Base-by-base conservation (phyloP, 2,113 vertebrate genomes). In the Tragelaphus strepsiceros region DNA sequence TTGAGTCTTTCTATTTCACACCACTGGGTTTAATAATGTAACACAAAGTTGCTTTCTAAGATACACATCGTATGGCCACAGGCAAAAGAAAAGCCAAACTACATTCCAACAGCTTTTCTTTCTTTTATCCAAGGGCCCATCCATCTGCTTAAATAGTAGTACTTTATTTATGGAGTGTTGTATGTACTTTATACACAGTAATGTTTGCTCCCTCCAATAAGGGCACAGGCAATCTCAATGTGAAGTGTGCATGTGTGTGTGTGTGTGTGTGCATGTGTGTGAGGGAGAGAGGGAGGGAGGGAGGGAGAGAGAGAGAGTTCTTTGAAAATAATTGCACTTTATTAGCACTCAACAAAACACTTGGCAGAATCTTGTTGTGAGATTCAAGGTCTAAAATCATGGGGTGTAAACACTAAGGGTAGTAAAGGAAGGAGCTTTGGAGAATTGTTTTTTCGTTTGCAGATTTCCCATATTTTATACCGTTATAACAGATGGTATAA, bases 41-140 rank as follows among this genome's bases (percentile, higher is more conserved):
- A 88, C 58, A 51, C 28, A 54, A 77, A 83, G 81, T 43, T 89
- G 84, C 71, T 90, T 54, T 88, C 90, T 88, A 56, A 92, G 67
- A 92, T 32, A 59, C 89, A 88, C 74, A 92, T 96, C 74, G 16
- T 28, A 90, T 49, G 91, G 91, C 77, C 82, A 91, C 32, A 32
- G 81, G 92, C 92, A 90, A 74, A 80, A 84, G 92, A 67, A 82
- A 98, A 53, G 14, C 49, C 56, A 84, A 81, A 88, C 49, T 61
- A 22, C 30, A 39, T 83, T 43, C 96, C n/a, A 78, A 80, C 67
- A 85, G 59, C 81, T 86, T 93, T 88, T 85, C 81, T 81, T 85
- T 96, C 80, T 74, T 58, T 67, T 39, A 22, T 67, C 80, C 13
- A 35, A 80, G 90, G 84, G 54, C 4, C 16, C 35, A 61, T 49